Base-by-base conservation (phyloP, 1,140 invertebrate genomes). In the Popillia japonica region DNA sequence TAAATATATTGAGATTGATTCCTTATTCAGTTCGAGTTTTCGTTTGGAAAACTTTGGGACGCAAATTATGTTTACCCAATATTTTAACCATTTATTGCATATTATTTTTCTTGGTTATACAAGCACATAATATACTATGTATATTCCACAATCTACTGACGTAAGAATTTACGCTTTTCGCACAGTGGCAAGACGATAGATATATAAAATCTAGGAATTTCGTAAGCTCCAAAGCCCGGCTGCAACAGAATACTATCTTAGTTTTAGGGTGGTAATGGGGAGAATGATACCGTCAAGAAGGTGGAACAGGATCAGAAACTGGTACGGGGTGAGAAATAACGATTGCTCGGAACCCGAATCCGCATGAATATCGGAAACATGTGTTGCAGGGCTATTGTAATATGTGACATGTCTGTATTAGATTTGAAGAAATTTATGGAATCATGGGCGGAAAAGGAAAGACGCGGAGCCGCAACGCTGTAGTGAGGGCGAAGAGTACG, bases 351-450 rank as follows among this genome's bases (percentile, higher is more conserved):
- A 68, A 68, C 61, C 27, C 20, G 61, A 68, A 68, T 68, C 27
- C 61, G 22, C 61, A 68, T 68, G 61, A 68, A 68, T 68, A 68
- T 68, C 61, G 61, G 27, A 68, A 68, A 20, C 61, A 68, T 68
- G 22, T 68, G 61, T 68, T 68, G 61, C 61, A 68, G 22, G 22
- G 61, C 61, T 68, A 68, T 68, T 68, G 61, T 68, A 68, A 68
- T 68, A 68, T 68, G 22, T 34, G 61, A 68, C 61, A 68, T 68
- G 61, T 68, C 61, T 68, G 17, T 68, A 68, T 68, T 68, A 68
- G 61, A 68, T 68, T 68, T 68, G 22, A 68, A 68, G 61, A 17
- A 68, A 68, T 68, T 68, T 34, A 68, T 68, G 27, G 22, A 68
- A 68, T 68, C 61, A 68, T 27, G 22, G 61, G 3, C 22, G 61